Conservation (phyloP, 2,888 invertebrate genomes). For the Scaptomyza parva region DNA sequence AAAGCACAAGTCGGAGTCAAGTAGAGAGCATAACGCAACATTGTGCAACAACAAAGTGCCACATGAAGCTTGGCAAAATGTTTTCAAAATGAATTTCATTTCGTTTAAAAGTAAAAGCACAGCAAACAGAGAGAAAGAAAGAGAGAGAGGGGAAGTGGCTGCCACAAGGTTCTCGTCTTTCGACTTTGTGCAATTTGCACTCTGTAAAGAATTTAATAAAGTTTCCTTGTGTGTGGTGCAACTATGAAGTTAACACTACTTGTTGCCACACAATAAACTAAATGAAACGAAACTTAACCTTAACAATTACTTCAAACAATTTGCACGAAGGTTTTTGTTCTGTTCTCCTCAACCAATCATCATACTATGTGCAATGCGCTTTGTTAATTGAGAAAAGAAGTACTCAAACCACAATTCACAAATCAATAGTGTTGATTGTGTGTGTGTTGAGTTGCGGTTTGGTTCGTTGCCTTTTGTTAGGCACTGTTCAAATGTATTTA, state of each 20-base stretch:
- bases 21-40: constrained; percentile 10
- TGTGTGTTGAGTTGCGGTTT: background rate
- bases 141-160: background rate
- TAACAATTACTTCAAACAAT: too few species aligned
- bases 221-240: too few species aligned
- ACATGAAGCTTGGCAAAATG: constrained; percentile 12
- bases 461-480: constrained; percentile 3
- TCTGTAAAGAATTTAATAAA: too few species aligned
- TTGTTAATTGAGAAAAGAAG: too few species aligned
- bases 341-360: too few species aligned
- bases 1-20: constrained; percentile 9
- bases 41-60: constrained; percentile 29
- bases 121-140: background rate
- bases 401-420: constrained; percentile 4
- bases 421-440: constrained; percentile 2
- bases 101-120: constrained; percentile 60
- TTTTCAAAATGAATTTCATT: constrained; percentile 65
- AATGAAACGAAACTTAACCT: too few species aligned
- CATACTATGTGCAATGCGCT: too few species aligned
- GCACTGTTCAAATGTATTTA: constrained; percentile 19
- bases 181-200: too few species aligned
- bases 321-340: too few species aligned
- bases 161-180: background rate
- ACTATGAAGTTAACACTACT: too few species aligned
- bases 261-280: too few species aligned